Base-by-base conservation (phyloP, 2,113 vertebrate species). In the Rhynchomys soricoides region DNA sequence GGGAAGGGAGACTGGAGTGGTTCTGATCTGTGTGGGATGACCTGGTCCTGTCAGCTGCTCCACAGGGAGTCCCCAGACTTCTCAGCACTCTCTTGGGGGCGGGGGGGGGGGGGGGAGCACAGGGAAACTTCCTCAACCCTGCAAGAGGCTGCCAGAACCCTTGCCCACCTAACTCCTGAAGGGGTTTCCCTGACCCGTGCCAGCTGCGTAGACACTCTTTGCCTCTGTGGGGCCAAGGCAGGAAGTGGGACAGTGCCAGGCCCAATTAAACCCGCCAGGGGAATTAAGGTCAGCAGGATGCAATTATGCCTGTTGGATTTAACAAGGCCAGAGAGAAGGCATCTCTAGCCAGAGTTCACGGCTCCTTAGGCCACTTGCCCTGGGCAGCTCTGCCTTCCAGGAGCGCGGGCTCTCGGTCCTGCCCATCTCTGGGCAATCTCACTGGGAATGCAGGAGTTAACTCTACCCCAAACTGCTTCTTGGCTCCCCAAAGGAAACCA, bases 221-320 rank as follows among this genome's bases (percentile, higher is more conserved):
- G 82, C 86, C 86, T 96, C 95, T 66, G 71, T 77, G 59, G 66
- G 52, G 93, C 43, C 94, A 96, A 89, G 81, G 66, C 88, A 89
- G 91, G 95, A 96, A 91, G 92, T 92, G 73, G 94, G 95, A 74
- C 86, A 83, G 92, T 94, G 96, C 97, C 97, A 97, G 95, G 62
- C 55, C 95, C 97, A 96, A 97, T 97, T 97, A 97, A 95, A 93
- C 55, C 55, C 0, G 89, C 95, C 96, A 89, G 89, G 94, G 96
- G 95, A 97, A 96, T 97, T 98, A 97, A 98, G 97, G 97, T 97
- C 97, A 97, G 96, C 94, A 97, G 97, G 97, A 97, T 92, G 97
- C 96, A 95, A 97, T 97, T 97, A 97, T 96, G 97, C 90, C 96
- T 89, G 95, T 93, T 97, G 94, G 95, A 95, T 96, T 96, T 97